These are phyloP conservation scores for Electrona antarctica DNA, from an alignment of 2,113 vertebrate species.

Conservation along the genomic window DNA sequence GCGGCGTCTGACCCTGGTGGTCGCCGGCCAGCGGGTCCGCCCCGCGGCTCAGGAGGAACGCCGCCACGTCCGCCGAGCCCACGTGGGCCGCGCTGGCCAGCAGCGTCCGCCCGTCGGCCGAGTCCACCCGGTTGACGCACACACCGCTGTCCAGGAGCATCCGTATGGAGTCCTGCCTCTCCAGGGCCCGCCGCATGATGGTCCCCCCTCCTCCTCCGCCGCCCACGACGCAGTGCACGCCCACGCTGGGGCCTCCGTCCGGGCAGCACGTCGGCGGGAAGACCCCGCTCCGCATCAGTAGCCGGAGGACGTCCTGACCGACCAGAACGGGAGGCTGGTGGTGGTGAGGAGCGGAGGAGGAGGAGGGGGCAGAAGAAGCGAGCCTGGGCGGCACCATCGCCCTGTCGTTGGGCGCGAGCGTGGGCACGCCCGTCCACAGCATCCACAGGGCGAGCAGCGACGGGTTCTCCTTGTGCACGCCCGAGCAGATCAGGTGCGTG, in stretches of 20 bases:
- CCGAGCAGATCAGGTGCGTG: conserved; percentile 75
- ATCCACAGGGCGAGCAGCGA: conserved; percentile 80
- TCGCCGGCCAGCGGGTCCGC: conserved; percentile 75
- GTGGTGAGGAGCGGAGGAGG: conserved; percentile 3
- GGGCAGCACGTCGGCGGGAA: conserved; percentile 40
- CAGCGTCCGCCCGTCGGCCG: conserved; percentile 69
- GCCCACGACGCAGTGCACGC: conserved; percentile 41
- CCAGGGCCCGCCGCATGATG: conserved; percentile 43
- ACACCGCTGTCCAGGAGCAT: conserved; percentile 68
- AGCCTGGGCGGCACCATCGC: not conserved
- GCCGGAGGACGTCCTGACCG: conserved; percentile 75
- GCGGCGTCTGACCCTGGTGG: conserved; percentile 78
- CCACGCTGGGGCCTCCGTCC: conserved; percentile 37
- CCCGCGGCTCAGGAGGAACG: conserved; percentile 72
- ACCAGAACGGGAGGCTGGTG: conserved; percentile 60
- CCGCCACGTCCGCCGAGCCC: conserved; percentile 67
- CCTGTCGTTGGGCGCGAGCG: conserved; percentile 26
- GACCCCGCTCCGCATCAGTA: conserved; percentile 75
- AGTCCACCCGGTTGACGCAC: conserved; percentile 64
- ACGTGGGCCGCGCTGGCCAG: conserved; percentile 73
- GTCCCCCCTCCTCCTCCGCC: conserved; percentile 46
- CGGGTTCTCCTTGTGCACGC: conserved; percentile 70
- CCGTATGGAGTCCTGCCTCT: conserved; percentile 64
- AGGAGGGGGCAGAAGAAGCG: not conserved
- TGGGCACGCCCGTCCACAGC: conserved; percentile 74